A percentile compares a stretch with the other conserved stretches of the same genome.
Evolutionary conservation across 2,113 vertebrate genomes (phyloP).

Genomic region (Sprattus sprattus): DNA sequence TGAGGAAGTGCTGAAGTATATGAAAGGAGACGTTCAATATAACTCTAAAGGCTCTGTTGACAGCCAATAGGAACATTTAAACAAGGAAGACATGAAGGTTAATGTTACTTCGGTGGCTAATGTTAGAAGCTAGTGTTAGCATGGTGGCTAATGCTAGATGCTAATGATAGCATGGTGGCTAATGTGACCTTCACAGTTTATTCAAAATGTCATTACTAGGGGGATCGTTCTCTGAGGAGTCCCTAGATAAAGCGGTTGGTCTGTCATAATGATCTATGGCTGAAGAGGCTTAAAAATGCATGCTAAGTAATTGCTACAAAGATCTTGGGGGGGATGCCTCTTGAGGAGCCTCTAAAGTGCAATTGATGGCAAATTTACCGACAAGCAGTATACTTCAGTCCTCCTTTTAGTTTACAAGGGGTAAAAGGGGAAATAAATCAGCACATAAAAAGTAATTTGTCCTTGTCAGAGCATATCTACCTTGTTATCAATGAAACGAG

Average conservation of each 20-base stretch:
- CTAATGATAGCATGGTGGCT: neutral
- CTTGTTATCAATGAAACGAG: slow-evolving; percentile 40
- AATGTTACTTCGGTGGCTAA: neutral
- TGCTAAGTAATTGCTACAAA: slow-evolving; percentile 16
- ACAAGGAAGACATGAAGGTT: neutral
- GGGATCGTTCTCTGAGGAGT: neutral
- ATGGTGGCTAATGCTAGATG: neutral
- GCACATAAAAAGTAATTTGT: slow-evolving; percentile 32
- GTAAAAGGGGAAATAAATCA: neutral
- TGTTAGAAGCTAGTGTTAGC: neutral
- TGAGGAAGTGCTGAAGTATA: slow-evolving; percentile 11
- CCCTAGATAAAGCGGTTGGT: neutral
- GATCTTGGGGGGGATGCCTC: neutral
- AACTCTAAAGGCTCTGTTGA: neutral
- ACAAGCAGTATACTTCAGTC: neutral
- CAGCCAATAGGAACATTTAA: neutral
- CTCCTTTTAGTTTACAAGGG: neutral
- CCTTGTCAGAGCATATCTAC: slow-evolving; percentile 15
- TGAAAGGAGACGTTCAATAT: neutral
- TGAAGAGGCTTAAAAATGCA: neutral
- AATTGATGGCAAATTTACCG: neutral
- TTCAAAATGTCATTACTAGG: neutral
- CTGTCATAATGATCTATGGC: slow-evolving; percentile 18
- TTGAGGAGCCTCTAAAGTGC: neutral
- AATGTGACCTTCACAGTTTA: slow-evolving; percentile 8